These are phyloP conservation scores for Ctenodactylus gundi DNA, from an alignment of 2,113 vertebrate genomes.

Conservation along the genomic window DNA sequence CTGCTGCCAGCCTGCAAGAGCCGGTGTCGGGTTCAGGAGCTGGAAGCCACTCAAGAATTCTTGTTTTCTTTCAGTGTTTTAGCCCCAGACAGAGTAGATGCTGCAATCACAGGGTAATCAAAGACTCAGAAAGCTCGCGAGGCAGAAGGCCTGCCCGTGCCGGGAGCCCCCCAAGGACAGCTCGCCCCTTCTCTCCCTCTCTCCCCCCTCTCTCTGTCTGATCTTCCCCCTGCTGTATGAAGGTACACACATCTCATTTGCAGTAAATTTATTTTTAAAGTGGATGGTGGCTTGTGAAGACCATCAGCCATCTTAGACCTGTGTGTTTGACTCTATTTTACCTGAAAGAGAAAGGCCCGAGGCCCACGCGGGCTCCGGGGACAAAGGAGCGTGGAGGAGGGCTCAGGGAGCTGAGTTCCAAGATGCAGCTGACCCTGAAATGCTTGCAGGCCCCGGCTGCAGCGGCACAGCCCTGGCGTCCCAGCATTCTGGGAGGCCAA, in stretches of 20 bases:
- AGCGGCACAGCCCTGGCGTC: no score
- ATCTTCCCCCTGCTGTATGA: not conserved
- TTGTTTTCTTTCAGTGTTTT: conserved; percentile 76
- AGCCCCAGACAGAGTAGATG: conserved; percentile 39
- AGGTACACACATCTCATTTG: not conserved
- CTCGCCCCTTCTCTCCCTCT: not conserved
- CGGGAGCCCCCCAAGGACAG: no score
- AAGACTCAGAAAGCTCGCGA: not conserved
- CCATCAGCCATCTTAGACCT: not conserved
- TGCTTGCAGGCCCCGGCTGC: no score
- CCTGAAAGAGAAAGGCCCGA: not conserved
- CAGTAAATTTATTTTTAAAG: not conserved
- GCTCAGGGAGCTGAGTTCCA: no score
- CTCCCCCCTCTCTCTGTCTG: not conserved
- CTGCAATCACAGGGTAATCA: conserved; percentile 62
- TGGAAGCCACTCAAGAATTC: conserved; percentile 79
- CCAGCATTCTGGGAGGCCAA: no score
- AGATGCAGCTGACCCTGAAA: no score
- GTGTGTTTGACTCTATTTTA: not conserved
- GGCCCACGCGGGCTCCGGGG: no score
- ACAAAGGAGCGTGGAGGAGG: no score
- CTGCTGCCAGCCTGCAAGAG: no score
- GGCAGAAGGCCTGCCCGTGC: conserved; percentile 31
- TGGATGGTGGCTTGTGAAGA: not conserved
- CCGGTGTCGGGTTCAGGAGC: conserved; percentile 48